Conservation (phyloP, 2,113 vertebrate genomes). For the Dicentrarchus labrax region DNA sequence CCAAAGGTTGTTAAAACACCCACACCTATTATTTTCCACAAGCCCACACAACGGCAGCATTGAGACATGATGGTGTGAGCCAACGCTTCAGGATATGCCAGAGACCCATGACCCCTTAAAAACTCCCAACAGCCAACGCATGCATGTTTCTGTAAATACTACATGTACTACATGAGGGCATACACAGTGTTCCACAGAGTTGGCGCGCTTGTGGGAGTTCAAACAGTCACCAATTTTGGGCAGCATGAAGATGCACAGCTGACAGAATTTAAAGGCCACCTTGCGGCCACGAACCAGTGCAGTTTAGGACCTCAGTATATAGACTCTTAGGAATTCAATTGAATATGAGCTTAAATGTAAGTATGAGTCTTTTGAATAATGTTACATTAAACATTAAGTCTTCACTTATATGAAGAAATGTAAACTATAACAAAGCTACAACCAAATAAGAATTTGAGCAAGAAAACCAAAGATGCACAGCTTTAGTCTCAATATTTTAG, state of each 20-base stretch:
- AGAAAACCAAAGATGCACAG: too few species aligned
- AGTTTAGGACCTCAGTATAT: too few species aligned
- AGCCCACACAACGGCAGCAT: background rate
- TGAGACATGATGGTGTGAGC: background rate
- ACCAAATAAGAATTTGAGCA: too few species aligned
- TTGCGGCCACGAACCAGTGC: background rate
- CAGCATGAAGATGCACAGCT: background rate
- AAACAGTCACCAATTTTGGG: background rate
- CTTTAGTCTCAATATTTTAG: too few species aligned
- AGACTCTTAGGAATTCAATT: too few species aligned
- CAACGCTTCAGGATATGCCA: background rate
- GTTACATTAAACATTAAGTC: background rate
- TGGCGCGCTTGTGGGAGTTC: background rate
- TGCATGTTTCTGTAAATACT: background rate
- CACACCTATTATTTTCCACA: background rate
- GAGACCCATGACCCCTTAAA: background rate
- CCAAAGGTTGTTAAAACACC: slow-evolving; percentile 14
- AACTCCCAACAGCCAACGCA: background rate
- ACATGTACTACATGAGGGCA: background rate
- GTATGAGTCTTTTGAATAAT: background rate
- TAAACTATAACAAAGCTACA: too few species aligned
- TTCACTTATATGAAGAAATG: too few species aligned
- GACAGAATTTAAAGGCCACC: background rate
- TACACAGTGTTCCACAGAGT: background rate
- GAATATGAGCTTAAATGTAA: background rate